phyloP scores from a whole-genome alignment of 2,113 vertebrate species.

The Zapus hudsonius region DNA sequence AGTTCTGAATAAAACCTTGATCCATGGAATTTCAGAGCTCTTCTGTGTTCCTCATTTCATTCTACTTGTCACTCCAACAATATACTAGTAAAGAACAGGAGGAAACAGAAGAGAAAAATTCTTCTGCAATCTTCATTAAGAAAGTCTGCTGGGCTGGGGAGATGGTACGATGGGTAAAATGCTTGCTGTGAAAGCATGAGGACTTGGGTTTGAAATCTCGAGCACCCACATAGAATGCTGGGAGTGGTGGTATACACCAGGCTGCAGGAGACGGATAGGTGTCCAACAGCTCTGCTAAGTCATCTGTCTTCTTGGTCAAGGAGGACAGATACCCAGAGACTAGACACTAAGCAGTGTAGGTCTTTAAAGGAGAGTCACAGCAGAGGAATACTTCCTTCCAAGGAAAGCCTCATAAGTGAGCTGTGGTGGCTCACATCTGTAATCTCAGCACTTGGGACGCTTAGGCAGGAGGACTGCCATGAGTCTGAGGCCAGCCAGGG shows the following conservation, averaged over 20 bases:
- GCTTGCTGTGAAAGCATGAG: background rate
- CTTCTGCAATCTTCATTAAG: background rate
- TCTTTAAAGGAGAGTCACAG: background rate
- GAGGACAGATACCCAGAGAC: too few species aligned
- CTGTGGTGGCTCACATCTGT: background rate
- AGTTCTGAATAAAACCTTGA: background rate
- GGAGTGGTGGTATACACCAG: too few species aligned
- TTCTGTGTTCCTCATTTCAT: background rate
- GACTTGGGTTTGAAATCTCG: background rate
- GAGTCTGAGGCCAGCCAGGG: too few species aligned
- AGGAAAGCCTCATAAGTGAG: background rate
- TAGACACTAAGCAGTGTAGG: too few species aligned
- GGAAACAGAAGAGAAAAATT: background rate
- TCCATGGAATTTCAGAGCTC: background rate
- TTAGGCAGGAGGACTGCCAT: too few species aligned
- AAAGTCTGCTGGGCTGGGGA: background rate
- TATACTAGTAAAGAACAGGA: background rate
- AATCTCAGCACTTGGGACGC: background rate
- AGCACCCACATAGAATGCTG: too few species aligned
- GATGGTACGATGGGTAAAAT: too few species aligned
- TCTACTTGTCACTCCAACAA: conserved; percentile 20
- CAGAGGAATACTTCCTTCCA: background rate
- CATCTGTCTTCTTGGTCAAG: too few species aligned
- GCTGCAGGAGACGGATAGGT: too few species aligned
- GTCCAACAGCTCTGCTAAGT: too few species aligned